A percentile compares a stretch with the other conserved stretches of the same genome.
Conservation (phyloP, 2,113 vertebrate species). For the Protomyctophum bolini region DNA sequence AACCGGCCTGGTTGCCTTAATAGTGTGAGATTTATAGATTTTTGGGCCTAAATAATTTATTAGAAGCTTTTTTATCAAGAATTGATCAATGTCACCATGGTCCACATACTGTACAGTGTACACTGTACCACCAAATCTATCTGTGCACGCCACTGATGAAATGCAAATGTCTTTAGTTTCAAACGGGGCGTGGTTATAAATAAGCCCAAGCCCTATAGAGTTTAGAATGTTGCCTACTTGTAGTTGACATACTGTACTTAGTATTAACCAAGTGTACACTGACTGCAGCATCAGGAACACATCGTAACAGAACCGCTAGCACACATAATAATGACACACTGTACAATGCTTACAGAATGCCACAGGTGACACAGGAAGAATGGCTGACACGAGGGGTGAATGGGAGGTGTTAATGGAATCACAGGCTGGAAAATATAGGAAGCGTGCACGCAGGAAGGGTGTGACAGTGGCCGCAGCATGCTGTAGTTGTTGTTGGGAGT, state of each 20-base stretch:
- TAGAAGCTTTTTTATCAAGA: too few species aligned
- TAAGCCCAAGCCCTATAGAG: too few species aligned
- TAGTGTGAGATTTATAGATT: too few species aligned
- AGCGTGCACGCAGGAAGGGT: conserved; percentile 23
- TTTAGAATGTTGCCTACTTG: too few species aligned
- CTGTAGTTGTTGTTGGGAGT: conserved; percentile 49
- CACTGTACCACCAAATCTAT: too few species aligned
- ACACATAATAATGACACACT: neutral
- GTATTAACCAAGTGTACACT: neutral
- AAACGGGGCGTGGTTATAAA: too few species aligned
- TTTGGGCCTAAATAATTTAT: too few species aligned
- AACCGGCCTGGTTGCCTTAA: too few species aligned
- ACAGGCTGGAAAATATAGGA: conserved; percentile 17
- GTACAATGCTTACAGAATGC: neutral
- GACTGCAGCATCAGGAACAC: neutral
- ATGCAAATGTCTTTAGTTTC: too few species aligned
- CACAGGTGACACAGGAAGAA: neutral
- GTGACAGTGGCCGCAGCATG: conserved; percentile 52
- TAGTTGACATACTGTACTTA: neutral
- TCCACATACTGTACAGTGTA: too few species aligned
- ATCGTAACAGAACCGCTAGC: conserved; percentile 6
- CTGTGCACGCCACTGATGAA: too few species aligned
- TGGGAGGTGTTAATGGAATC: conserved; percentile 27
- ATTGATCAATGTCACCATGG: too few species aligned
- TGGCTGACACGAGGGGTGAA: neutral